phyloP scores from a whole-genome alignment of 2,797 vertebrate genomes.

The Anguilla anguilla region DNA sequence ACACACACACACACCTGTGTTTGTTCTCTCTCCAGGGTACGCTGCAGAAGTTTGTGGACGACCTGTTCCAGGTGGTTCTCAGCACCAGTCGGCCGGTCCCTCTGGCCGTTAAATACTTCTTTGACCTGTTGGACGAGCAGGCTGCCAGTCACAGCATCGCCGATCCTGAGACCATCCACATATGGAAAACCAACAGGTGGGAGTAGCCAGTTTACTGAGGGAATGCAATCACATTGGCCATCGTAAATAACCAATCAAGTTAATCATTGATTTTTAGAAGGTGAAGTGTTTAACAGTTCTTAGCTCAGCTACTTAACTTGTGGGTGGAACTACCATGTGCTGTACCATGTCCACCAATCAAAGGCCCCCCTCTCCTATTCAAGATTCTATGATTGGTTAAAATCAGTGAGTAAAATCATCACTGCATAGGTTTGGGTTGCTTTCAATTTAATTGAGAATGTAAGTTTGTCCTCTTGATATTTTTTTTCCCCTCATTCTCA shows the following conservation, averaged over 20 bases:
- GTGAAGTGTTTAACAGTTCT: not conserved
- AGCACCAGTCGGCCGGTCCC: conserved; percentile 87
- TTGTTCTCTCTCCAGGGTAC: conserved; percentile 77
- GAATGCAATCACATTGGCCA: not conserved
- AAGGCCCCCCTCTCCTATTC: not conserved
- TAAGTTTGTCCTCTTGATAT: not conserved
- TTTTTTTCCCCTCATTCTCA: not conserved
- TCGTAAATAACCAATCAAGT: not conserved
- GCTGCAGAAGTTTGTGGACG: conserved; percentile 95
- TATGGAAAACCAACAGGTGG: conserved; percentile 99
- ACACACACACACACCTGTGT: conserved; percentile 35
- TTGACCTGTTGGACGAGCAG: conserved; percentile 94
- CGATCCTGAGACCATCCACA: conserved; percentile 91
- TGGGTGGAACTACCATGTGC: not conserved
- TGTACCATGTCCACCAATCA: not conserved
- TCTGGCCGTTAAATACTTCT: conserved; percentile 82
- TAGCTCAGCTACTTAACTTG: not conserved
- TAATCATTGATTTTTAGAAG: not conserved
- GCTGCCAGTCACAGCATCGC: conserved; percentile 80
- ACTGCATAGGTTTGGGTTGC: not conserved
- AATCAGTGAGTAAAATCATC: not conserved
- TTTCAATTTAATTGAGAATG: not conserved
- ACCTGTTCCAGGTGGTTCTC: conserved; percentile 94
- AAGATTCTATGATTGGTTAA: not conserved
- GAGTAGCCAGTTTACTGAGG: not conserved